Base-by-base conservation (phyloP, 2,113 vertebrate species). In the Cynoglossus semilaevis region DNA sequence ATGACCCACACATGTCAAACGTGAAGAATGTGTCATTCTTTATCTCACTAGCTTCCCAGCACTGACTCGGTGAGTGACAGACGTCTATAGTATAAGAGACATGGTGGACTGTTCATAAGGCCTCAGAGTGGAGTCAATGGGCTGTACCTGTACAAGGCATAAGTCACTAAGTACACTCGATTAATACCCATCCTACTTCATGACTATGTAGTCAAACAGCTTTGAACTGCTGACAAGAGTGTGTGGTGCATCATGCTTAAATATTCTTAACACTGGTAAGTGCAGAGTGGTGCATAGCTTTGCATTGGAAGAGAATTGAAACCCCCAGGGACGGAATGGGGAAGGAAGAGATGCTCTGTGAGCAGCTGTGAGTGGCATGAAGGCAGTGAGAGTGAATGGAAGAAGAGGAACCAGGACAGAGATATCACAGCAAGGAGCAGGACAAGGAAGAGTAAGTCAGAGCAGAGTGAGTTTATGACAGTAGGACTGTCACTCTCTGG, bases 111-210 rank as follows among this genome's bases (percentile, higher is more conserved):
- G n/a, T 78, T 74, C 48, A 83, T 69, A 58, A 70, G 53, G 58
- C 71, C 63, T 69, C 72, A 65, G 67, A 74, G 75, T 9, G n/a
- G 48, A 79, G 76, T 80, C 72, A 44, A 67, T 70, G 49, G 42
- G 70, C 48, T 63, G 64, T 29, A 22, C 11, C 16, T 41, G 72
- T 48, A 67, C 50, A 62, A 9, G 19, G 57, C 43, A 44, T 49
- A 58, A 76, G 67, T 76, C 67, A 63, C 48, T 9, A 5, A 17
- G 12, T 2, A 14, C 11, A n/a, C 38, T 10, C 38, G 10, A 5
- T 41, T 29, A 29, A 29, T 29, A 29, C 22, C 1, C 38, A 13
- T 41, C 11, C 38, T 41, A 41, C 12, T 4, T 5, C 11, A 13
- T 12, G 38, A 5, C 4, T 2, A 9, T 41, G 10, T n/a, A 34